These are phyloP conservation scores for Mionectes olivaceus DNA, from an alignment of 2,797 vertebrate genomes.

Conservation along the genomic window DNA sequence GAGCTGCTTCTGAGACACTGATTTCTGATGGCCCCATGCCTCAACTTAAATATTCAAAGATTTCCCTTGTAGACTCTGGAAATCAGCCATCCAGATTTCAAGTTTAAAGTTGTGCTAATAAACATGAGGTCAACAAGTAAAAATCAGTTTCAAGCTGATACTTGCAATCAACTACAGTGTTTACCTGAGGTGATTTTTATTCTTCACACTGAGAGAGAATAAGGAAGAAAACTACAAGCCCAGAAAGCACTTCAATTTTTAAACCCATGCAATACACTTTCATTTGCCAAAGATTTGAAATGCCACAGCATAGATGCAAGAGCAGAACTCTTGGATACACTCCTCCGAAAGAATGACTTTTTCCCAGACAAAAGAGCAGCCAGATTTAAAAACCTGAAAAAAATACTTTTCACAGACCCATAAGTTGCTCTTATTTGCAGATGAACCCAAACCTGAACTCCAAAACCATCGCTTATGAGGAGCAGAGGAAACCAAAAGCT, in stretches of 20 bases:
- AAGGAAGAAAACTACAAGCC: background rate
- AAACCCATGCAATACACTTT: background rate
- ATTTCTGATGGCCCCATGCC: background rate
- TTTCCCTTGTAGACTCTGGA: background rate
- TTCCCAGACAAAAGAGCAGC: slow-evolving; percentile 12
- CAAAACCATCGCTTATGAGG: background rate
- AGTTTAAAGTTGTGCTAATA: background rate
- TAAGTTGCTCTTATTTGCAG: slow-evolving; percentile 8
- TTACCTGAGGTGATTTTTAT: background rate
- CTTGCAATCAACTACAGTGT: background rate
- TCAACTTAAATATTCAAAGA: background rate
- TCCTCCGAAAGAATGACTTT: background rate
- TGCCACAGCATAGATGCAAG: background rate
- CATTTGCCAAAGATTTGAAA: background rate
- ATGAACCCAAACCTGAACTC: slow-evolving; percentile 7
- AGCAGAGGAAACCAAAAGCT: slow-evolving; percentile 1
- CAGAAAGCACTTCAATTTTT: background rate
- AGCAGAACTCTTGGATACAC: background rate
- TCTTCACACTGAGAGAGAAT: background rate
- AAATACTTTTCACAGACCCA: background rate
- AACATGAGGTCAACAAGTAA: background rate
- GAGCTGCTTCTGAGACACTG: background rate
- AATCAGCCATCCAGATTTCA: background rate
- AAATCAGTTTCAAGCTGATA: background rate
- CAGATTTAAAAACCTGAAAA: background rate